Conservation (phyloP, 1,140 invertebrate genomes). For the Plodia interpunctella region DNA sequence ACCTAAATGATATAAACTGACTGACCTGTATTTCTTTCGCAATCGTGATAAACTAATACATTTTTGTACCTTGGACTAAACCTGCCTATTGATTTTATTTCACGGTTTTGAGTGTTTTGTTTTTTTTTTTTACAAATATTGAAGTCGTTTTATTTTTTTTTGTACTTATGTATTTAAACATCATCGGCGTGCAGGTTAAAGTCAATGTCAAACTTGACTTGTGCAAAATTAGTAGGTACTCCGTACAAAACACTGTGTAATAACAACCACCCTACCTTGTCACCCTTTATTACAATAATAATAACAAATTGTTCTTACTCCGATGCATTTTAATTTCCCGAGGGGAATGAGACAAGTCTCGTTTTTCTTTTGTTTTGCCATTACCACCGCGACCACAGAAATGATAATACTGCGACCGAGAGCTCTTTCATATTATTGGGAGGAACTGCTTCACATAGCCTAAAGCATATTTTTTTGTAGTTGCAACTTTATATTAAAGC, state of each 20-base stretch:
- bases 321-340: constrained; percentile 16
- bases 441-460: background rate
- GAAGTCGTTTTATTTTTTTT: too few species aligned
- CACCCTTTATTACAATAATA: background rate
- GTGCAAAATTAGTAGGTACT: background rate
- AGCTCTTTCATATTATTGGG: background rate
- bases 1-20: too few species aligned
- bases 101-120: too few species aligned
- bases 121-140: too few species aligned
- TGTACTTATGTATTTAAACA: too few species aligned
- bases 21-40: too few species aligned
- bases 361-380: constrained; percentile 16
- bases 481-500: background rate
- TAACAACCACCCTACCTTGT: background rate
- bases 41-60: too few species aligned
- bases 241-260: background rate
- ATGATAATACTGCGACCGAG: background rate
- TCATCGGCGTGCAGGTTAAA: too few species aligned
- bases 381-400: constrained; percentile 10
- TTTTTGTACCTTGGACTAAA: too few species aligned
- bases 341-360: constrained; percentile 8
- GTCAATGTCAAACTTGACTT: too few species aligned
- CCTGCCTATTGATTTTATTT: too few species aligned
- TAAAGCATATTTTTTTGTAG: background rate
- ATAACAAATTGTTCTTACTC: constrained; percentile 4